Base-by-base conservation (phyloP, 1,140 invertebrate species). In the Cherax destructor region DNA sequence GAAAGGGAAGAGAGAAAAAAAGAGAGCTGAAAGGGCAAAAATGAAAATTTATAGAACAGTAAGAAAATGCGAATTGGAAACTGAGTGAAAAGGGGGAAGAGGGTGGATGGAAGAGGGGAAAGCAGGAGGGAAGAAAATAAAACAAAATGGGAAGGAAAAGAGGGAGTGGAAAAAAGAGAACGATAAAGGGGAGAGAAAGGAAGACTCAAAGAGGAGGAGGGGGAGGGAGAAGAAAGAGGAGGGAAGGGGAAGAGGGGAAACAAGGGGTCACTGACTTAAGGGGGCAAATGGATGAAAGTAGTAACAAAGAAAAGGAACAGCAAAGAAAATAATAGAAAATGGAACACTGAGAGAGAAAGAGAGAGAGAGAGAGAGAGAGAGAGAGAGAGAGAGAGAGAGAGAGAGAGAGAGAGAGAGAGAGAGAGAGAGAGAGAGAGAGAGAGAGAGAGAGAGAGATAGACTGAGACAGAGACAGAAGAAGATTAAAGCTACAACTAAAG, bases 381-480 rank as follows among this genome's bases (percentile, higher is more conserved):
- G 47, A 80, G 16, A 56, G 78, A 24, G 56, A 56, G 52, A 41
- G 72, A 76, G 30, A n/a, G 30, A n/a, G 30, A 56, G 52, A 56
- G 52, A 56, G 52, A 56, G 52, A 56, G 52, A 56, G 52, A 56
- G 52, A 56, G 52, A 56, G 41, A 49, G 41, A 49, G 74, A 41
- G 74, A 41, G 24, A 41, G 74, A 47, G 21, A 78, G 76, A 78
- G 76, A 78, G 76, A 78, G 76, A 78, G 76, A 78, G 76, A 78
- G 76, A 78, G 76, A 78, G 76, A 41, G 30, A 41, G 4, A 41
- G 4, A 47, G 7, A 47, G 41, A 78, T 16, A 78, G 77, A 78
- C n/a, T 41, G 77, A 78, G 77, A 78, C n/a, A 78, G 77, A 79
- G 41, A 79, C 24, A 79, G 77, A 79, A 30, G 47, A 30, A 79